phyloP scores from a whole-genome alignment of 2,888 invertebrate genomes.

The Drosophila algonquin region DNA sequence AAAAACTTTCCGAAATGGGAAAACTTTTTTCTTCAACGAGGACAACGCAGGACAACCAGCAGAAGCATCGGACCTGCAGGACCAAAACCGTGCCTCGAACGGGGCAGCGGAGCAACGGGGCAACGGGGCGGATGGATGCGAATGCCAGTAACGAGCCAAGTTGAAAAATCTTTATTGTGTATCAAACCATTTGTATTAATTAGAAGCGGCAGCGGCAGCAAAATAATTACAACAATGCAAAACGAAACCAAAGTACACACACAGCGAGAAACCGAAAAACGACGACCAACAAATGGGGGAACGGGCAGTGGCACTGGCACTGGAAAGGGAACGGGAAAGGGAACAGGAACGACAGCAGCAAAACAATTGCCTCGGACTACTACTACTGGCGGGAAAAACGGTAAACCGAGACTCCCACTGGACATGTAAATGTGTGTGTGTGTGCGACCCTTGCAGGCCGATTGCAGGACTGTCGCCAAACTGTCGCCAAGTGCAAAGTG shows the following conservation, averaged over 20 bases:
- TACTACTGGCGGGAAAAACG: not conserved
- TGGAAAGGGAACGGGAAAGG: not conserved
- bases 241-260: constrained; percentile 20
- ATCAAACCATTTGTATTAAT: constrained; percentile 82
- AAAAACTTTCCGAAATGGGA: constrained; percentile 77
- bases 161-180: constrained; percentile 80
- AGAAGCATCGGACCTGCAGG: not conserved
- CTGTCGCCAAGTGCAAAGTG: constrained; percentile 1
- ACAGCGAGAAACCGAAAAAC: constrained; percentile 26
- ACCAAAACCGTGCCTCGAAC: not conserved
- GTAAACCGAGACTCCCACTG: constrained; percentile 1
- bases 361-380: constrained; percentile 31
- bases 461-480: not conserved
- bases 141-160: constrained; percentile 73
- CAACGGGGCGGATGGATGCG: not conserved
- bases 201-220: constrained; percentile 75
- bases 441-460: not conserved
- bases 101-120: not conserved
- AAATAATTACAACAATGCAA: constrained; percentile 76
- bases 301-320: not conserved
- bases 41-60: constrained; percentile 33
- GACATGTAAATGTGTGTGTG: constrained; percentile 18
- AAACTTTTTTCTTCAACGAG: constrained; percentile 73
- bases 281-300: constrained; percentile 24
- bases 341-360: constrained; percentile 1